Evolutionary conservation across 2,888 invertebrate genomes (phyloP), one percentile per base, ranked within the genome.

Genomic region (Nomada goodeniana): DNA sequence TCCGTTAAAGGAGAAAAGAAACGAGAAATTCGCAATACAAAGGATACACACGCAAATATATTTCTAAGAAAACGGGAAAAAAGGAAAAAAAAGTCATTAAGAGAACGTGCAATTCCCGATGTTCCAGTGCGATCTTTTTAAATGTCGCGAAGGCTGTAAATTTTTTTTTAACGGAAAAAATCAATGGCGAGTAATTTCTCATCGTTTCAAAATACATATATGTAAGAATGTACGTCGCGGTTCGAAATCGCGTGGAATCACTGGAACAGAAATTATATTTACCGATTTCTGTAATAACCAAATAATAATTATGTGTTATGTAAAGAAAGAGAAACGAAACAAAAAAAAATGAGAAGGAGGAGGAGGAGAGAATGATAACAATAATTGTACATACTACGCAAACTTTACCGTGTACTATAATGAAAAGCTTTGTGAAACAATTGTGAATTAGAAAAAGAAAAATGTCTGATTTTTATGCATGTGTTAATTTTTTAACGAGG

Each of bases 281-380:
- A 85, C 78, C 78, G 13, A 69, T 82, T 82, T 80, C 76, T 82
- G 82, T 86, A 86, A 80, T 74, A 86, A 86, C 74, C 76, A 82
- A 85, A 80, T 80, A 80, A 82, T 67, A 69, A 80, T 80, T 36
- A 71, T 61, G 76, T 72, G 69, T 82, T 85, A 79, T 84, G 83
- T 85, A 75, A 81, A 76, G 76, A 74, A 80, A 76, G 76, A 76
- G 77, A 55, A 59, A 69, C 59, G 11, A 18, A 59, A 47, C 10
- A 69, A 15, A 4, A 42, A 68, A 42, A 65, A 50, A 65, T 36
- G 36, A 36, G 29, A 29, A 29, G 18, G 44, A 60, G 50, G 36
- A 18, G 55, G 59, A 44, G 67, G 52, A 57, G 7, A 36, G 7
- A 36, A 36, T 36, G 36, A 36, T 36, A 36, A 36, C 36, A 36